These are phyloP conservation scores for Phyllostomus hastatus DNA, from an alignment of 2,113 vertebrate species.

Conservation along the genomic window DNA sequence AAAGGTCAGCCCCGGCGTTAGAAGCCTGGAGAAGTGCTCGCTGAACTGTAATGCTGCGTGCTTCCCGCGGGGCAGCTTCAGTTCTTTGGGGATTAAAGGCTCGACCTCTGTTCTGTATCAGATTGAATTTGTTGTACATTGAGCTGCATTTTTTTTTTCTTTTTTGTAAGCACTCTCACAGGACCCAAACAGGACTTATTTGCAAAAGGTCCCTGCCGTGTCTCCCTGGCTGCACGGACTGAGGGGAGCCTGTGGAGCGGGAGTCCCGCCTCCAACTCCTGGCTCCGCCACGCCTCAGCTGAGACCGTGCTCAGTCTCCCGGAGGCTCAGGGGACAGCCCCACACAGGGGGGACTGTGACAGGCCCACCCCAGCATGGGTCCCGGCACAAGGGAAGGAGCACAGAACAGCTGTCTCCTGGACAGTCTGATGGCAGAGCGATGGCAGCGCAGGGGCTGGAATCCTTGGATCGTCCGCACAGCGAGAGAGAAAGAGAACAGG, in stretches of 20 bases:
- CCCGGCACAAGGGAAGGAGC: not conserved
- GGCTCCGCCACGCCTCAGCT: not conserved
- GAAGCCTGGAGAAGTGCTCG: not conserved
- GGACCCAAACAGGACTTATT: not conserved
- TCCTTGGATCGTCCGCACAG: rapidly evolving
- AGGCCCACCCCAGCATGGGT: too few species aligned
- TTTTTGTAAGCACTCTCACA: not conserved
- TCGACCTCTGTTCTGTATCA: not conserved
- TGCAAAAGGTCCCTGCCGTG: not conserved
- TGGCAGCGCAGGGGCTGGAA: not conserved
- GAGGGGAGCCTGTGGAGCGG: not conserved
- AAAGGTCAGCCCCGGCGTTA: not conserved
- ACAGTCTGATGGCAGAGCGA: not conserved
- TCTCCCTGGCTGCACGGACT: not conserved
- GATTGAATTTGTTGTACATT: not conserved
- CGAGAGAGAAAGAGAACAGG: not conserved
- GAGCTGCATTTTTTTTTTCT: not conserved
- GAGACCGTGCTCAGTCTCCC: not conserved
- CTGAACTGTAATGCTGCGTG: not conserved
- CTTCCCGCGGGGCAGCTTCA: not conserved
- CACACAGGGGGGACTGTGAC: not conserved
- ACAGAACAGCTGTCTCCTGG: not conserved
- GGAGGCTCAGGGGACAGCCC: not conserved
- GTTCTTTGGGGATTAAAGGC: not conserved
- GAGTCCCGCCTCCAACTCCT: not conserved